phyloP scores from a whole-genome alignment of 2,888 invertebrate genomes.

The Nemotelus nigrinus region DNA sequence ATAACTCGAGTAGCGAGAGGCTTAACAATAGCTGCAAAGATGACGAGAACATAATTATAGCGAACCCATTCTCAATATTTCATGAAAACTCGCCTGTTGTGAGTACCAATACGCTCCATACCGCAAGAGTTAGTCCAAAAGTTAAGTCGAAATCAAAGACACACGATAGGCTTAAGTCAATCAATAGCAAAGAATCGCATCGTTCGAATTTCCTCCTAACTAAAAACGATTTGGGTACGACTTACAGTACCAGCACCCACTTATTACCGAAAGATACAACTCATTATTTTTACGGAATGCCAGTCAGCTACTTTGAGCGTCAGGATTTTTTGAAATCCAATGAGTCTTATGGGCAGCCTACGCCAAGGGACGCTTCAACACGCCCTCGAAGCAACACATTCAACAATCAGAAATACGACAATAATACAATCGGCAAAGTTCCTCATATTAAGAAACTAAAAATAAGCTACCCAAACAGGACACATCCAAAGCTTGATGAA shows the following conservation, averaged over 20 bases:
- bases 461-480: conserved; percentile 63
- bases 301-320: conserved; percentile 60
- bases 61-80: conserved; percentile 63
- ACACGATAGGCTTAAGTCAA: conserved; percentile 31
- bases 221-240: conserved; percentile 34
- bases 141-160: conserved; percentile 19
- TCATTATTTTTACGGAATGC: conserved; percentile 58
- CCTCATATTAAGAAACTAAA: conserved; percentile 60
- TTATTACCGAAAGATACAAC: conserved; percentile 41
- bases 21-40: not conserved
- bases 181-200: conserved; percentile 15
- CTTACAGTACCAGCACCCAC: not conserved
- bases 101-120: not conserved
- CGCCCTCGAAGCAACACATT: conserved; percentile 20
- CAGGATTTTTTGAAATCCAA: conserved; percentile 58
- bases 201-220: conserved; percentile 22
- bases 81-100: conserved; percentile 54
- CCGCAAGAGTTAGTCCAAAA: conserved; percentile 13
- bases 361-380: conserved; percentile 47
- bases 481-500: conserved; percentile 57
- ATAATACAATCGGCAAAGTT: conserved; percentile 49
- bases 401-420: conserved; percentile 35
- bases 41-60: conserved; percentile 59
- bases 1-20: not conserved
- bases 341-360: conserved; percentile 41